Evolutionary conservation across 2,888 invertebrate genomes (phyloP).

Genomic region (Anodontia alba): DNA sequence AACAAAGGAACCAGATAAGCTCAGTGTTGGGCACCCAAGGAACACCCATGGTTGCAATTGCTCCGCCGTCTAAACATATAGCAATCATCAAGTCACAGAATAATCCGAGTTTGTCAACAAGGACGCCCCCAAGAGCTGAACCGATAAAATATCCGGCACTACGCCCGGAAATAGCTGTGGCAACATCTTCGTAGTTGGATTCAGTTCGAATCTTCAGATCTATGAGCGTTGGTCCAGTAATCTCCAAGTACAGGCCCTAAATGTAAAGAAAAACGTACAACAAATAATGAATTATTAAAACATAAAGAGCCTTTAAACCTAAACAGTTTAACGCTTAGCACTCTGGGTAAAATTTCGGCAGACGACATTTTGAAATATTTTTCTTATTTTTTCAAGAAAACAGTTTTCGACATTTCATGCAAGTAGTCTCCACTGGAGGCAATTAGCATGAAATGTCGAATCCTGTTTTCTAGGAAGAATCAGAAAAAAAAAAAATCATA

Average conservation of each 20-base stretch:
- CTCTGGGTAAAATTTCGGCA: no score
- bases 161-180: slow-evolving; percentile 63
- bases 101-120: slow-evolving; percentile 16
- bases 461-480: no score
- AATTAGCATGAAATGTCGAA: no score
- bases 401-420: no score
- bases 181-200: slow-evolving; percentile 70
- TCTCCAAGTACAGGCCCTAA: slow-evolving; percentile 66
- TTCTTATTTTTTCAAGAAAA: no score
- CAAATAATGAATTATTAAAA: no score
- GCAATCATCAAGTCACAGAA: slow-evolving; percentile 56
- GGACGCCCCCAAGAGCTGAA: slow-evolving; percentile 13
- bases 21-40: slow-evolving; percentile 42
- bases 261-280: background rate
- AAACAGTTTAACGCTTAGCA: background rate
- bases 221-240: slow-evolving; percentile 70
- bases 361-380: no score
- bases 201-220: slow-evolving; percentile 65
- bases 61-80: slow-evolving; percentile 40
- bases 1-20: slow-evolving; percentile 45
- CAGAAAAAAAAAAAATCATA: no score
- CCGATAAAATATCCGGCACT: slow-evolving; percentile 66
- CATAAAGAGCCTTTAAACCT: background rate
- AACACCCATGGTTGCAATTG: slow-evolving; percentile 34
- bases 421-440: no score